Evolutionary conservation across 1,140 invertebrate species (phyloP).

Genomic region (Metopolophium dirhodum): DNA sequence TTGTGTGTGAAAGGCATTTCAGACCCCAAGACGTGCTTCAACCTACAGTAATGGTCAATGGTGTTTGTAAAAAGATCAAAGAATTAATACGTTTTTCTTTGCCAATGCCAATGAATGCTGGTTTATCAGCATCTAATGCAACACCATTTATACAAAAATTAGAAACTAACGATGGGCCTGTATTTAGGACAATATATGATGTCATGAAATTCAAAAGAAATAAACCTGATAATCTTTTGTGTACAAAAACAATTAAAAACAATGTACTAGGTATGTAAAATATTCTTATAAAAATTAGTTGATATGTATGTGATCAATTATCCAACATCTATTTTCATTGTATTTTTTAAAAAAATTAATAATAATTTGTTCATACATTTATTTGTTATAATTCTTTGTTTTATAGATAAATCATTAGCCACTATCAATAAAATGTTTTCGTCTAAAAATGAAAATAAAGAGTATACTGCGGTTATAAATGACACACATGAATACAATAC

Average conservation of each 20-base stretch:
- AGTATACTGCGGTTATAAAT: background rate
- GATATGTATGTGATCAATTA: background rate
- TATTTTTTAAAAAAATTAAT: background rate
- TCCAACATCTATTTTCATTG: background rate
- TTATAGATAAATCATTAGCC: background rate
- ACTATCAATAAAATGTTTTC: background rate
- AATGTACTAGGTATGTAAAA: background rate
- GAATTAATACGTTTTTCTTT: background rate
- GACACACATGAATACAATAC: background rate
- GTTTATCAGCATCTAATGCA: background rate
- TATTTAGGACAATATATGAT: background rate
- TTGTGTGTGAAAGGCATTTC: conserved; percentile 24
- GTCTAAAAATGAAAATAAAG: background rate
- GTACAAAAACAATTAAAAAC: background rate
- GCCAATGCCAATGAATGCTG: background rate
- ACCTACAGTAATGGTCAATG: background rate
- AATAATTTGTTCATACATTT: background rate
- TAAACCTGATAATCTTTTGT: background rate
- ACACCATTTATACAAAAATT: background rate
- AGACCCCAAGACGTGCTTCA: background rate
- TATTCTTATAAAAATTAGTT: background rate
- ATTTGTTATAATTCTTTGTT: background rate
- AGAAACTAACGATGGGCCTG: background rate
- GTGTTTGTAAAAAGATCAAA: background rate
- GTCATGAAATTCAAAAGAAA: background rate